Base-by-base conservation (phyloP, 2,797 vertebrate genomes). In the Pterois miles region DNA sequence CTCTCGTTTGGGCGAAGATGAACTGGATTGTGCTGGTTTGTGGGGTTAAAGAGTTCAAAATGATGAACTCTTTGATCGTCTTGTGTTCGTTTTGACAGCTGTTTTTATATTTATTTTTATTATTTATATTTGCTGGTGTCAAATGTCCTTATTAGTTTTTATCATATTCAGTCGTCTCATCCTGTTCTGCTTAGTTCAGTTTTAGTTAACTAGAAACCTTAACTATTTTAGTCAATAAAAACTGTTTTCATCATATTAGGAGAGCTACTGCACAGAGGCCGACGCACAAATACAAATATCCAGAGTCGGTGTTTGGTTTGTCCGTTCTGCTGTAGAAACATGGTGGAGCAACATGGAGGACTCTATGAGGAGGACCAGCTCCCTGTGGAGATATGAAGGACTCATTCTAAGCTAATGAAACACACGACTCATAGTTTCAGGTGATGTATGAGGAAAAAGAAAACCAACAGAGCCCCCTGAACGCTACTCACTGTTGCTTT, bases 1-100 rank as follows among this genome's bases (percentile, higher is more conserved):
- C 29, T 50, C 43, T 77, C 31, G 31, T 80, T 71, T 12, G 1
- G 16, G 8, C 25, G 50, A 11, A 6, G 59, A 65, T 65, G 23
- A 80, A 72, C 14, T 43, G 64, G 58, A 62, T 53, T 58, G 29
- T 34, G 22, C 54, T 58, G 52, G 59, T 56, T 20, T 25, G 29
- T 20, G 3, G 36, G 59, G 22, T 22, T 33, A 33, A 65, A 10
- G 46, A 52, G 14, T 22, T 14, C 57, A 63, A 16, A 14, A 27
- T 2, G 48, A 52, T 52, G 34, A 40, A 20, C 16, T 27, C 60
- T 11, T 25, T 63, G 8, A 46, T 20, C 18, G 7, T 46, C 25
- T 6, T 43, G 18, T 48, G 46, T 48, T 48, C 8, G 18, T 43
- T 48, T 20, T 48, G 18, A 9, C 20, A 8, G 20, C 46, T n/a